These are phyloP conservation scores for Branchellion lobata DNA, from an alignment of 2,888 invertebrate genomes.

Conservation along the genomic window DNA sequence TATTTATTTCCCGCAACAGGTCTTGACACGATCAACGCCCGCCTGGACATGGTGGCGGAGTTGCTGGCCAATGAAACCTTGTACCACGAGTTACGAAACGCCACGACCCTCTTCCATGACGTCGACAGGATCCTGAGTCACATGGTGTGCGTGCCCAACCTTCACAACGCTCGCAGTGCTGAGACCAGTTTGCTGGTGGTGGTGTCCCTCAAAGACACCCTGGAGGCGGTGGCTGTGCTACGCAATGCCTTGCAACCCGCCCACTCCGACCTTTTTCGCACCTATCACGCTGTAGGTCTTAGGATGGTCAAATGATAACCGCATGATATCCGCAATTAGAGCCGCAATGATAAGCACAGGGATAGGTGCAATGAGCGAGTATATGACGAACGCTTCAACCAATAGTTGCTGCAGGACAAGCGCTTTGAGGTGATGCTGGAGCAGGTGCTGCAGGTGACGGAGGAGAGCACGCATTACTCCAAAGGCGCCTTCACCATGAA, in stretches of 20 bases:
- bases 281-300: slow-evolving; percentile 67
- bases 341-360: too few relatives aligned
- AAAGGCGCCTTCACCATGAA: slow-evolving; percentile 66
- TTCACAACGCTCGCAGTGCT: slow-evolving; percentile 66
- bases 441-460: slow-evolving; percentile 66
- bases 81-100: slow-evolving; percentile 68
- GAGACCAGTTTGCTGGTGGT: slow-evolving; percentile 78
- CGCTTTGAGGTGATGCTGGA: slow-evolving; percentile 65
- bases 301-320: not conserved
- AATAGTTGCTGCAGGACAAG: slow-evolving; percentile 63
- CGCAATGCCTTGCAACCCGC: slow-evolving; percentile 66
- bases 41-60: slow-evolving; percentile 77
- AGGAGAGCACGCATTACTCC: slow-evolving; percentile 66
- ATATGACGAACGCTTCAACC: too few relatives aligned
- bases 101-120: slow-evolving; percentile 68
- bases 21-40: slow-evolving; percentile 69
- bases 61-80: slow-evolving; percentile 71
- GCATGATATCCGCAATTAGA: too few relatives aligned
- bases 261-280: slow-evolving; percentile 66
- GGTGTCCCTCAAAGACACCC: slow-evolving; percentile 74
- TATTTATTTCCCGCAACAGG: slow-evolving; percentile 58
- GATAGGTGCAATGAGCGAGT: too few relatives aligned
- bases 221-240: slow-evolving; percentile 74
- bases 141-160: slow-evolving; percentile 58
- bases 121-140: slow-evolving; percentile 76